phyloP scores from a whole-genome alignment of 2,113 vertebrate species.

The Scomber japonicus region DNA sequence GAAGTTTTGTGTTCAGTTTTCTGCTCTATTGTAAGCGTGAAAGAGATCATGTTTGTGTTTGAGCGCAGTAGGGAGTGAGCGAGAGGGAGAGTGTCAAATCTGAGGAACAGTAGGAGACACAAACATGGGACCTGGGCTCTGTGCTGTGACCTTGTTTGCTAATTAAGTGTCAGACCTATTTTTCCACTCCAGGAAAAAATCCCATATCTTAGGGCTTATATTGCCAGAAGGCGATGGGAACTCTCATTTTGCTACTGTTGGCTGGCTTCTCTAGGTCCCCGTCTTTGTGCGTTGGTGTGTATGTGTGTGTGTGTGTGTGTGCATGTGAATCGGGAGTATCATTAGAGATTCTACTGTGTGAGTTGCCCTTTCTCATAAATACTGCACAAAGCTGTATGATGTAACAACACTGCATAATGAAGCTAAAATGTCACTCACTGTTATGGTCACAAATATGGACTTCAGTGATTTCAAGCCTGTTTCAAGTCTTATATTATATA shows the following conservation, averaged over 20 bases:
- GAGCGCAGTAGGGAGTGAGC: neutral
- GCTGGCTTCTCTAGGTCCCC: constrained; percentile 13
- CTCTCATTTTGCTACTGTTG: constrained; percentile 6
- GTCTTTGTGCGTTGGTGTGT: constrained; percentile 12
- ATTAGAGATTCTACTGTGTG: constrained; percentile 22
- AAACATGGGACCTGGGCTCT: constrained; percentile 51
- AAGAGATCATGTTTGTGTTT: constrained; percentile 25
- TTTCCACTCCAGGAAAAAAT: constrained; percentile 66
- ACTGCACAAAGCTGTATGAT: constrained; percentile 8
- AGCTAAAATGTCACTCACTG: constrained; percentile 28
- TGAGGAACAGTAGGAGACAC: constrained; percentile 38
- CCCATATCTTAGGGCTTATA: constrained; percentile 31
- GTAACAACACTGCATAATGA: constrained; percentile 1
- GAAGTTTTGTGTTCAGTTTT: neutral
- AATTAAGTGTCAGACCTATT: constrained; percentile 78
- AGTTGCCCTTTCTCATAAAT: neutral
- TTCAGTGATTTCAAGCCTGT: constrained; percentile 9
- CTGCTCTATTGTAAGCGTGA: neutral
- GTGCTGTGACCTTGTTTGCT: constrained; percentile 75
- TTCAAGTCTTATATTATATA: too few relatives aligned
- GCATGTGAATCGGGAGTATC: constrained; percentile 24
- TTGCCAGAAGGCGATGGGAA: constrained; percentile 57
- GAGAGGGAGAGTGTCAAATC: constrained; percentile 27
- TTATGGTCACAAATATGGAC: neutral
- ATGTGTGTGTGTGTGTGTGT: constrained; percentile 14